phyloP scores from a whole-genome alignment of 1,140 invertebrate genomes.

The Stegodyphus mimosarum region DNA sequence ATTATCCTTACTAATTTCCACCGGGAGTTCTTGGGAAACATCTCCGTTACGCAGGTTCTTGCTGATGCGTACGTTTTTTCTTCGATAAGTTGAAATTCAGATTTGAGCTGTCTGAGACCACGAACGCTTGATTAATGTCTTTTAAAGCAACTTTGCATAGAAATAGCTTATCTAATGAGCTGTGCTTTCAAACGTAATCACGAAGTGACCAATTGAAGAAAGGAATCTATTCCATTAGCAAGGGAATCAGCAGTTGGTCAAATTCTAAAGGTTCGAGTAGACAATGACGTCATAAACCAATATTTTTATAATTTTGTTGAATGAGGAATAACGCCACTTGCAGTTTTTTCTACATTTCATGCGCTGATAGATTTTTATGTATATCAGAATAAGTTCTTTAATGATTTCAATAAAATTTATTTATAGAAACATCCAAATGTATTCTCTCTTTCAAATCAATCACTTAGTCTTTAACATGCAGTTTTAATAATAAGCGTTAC shows the following conservation, averaged over 20 bases:
- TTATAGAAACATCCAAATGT: no score
- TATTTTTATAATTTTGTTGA: no score
- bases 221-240: not conserved
- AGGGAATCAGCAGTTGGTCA: not conserved
- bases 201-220: not conserved
- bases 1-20: constrained; percentile 49
- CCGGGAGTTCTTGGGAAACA: not conserved
- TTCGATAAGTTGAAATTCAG: not conserved
- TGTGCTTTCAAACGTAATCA: not conserved
- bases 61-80: not conserved
- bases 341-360: no score
- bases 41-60: not conserved
- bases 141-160: constrained; percentile 1
- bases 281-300: no score
- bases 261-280: not conserved
- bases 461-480: no score
- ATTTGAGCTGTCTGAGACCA: not conserved
- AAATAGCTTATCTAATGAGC: not conserved
- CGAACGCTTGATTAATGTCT: not conserved
- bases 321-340: no score
- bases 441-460: no score
- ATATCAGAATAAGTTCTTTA: no score
- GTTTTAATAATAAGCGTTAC: no score
- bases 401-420: no score
- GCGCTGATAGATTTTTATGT: no score